Evolutionary conservation across 2,113 vertebrate species (phyloP), one percentile per base, ranked within the genome.

Genomic region (Oreochromis aureus): DNA sequence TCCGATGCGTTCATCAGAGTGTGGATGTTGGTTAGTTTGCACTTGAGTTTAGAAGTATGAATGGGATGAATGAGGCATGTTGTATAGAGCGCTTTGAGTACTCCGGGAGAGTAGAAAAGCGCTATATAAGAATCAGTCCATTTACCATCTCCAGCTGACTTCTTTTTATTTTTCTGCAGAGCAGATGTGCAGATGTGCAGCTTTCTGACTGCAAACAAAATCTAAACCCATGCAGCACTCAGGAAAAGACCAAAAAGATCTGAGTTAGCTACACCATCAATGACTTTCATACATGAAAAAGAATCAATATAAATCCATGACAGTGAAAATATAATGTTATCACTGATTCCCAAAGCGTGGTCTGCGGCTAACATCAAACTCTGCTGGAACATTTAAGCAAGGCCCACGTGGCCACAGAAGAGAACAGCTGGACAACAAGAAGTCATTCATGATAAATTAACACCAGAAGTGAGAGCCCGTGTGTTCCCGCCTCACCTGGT

Each of bases 381-480:
- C 32, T 36, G 59, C 32, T 63, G 10, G 32, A 11, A 63, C 32
- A n/a, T 63, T 34, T 19, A 63, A 63, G 3, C 10, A 19, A 34
- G 30, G 16, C 15, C 58, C 1, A 0, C 15, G 5, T 34, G 58
- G 27, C 32, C 0, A 0, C 59, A 36, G 59, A 19, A 19, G 32
- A 36, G 32, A n/a, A 66, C 61, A 66, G 32, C 61, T 7, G 61
- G 61, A 36, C 6, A n/a, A 36, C 10, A n/a, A 1, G 61, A 66
- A 66, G 61, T 36, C 61, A 7, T 12, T 12, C 36, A 10, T n/a
- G 6, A 66, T 66, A 66, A n/a, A 36, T 36, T 0, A 66, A 12
- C 32, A 71, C 12, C 34, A 22, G 63, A 41, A 41, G 61, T 22
- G 34, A 69, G n/a, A 41, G 63, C 11, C 63, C n/a, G 9, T 2